phyloP scores from a whole-genome alignment of 1,140 invertebrate species.

The Cryptotermes secundus region DNA sequence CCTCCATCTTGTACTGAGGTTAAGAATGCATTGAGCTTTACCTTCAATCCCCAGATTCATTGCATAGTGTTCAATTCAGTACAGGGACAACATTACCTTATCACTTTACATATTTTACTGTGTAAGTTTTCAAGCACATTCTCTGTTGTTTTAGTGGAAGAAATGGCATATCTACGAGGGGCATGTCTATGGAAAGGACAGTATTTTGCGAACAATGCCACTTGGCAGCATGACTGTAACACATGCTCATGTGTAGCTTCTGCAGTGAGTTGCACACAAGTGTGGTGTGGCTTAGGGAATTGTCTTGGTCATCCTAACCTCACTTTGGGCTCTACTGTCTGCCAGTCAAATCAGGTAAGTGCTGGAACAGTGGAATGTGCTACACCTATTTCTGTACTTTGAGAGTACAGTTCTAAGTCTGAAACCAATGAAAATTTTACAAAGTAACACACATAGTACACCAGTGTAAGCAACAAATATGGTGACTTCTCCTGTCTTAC shows the following conservation, averaged over 20 bases:
- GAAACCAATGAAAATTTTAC: too few species aligned
- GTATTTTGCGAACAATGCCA: conserved; percentile 58
- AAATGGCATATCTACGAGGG: conserved; percentile 45
- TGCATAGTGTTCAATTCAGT: too few species aligned
- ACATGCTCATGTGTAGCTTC: conserved; percentile 74
- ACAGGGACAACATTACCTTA: too few species aligned
- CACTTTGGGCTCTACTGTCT: conserved; percentile 48
- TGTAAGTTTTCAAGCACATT: background rate
- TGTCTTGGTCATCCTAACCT: conserved; percentile 54
- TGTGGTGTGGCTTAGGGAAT: conserved; percentile 82
- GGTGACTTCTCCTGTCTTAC: too few species aligned
- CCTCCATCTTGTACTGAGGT: too few species aligned
- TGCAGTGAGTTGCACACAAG: conserved; percentile 74
- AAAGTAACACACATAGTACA: too few species aligned
- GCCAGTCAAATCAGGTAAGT: conserved; percentile 57
- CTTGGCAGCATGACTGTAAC: conserved; percentile 80
- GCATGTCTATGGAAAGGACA: conserved; percentile 60
- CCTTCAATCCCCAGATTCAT: too few species aligned
- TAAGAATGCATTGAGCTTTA: too few species aligned
- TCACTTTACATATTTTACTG: background rate
- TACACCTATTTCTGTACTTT: too few species aligned
- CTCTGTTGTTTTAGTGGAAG: conserved; percentile 45
- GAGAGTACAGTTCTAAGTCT: too few species aligned
- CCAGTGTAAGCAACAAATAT: too few species aligned
- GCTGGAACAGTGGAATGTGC: background rate